These are phyloP conservation scores for Prenolepis imparis DNA, from an alignment of 2,888 invertebrate genomes.

Conservation along the genomic window DNA sequence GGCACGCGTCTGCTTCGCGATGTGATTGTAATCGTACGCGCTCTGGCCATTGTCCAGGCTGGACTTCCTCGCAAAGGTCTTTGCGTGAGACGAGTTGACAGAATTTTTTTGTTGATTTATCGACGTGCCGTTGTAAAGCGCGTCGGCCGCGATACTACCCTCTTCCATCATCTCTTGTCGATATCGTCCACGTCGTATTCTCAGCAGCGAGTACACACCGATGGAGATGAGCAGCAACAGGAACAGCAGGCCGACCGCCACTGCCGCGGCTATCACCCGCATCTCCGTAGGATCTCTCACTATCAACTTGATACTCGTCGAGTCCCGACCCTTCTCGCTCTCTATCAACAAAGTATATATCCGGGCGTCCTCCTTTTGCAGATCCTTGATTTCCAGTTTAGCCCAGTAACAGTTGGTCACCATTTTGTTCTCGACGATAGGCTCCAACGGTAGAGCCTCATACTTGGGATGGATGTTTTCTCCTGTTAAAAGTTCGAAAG, in stretches of 20 bases:
- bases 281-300: conserved; percentile 84
- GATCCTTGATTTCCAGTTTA: conserved; percentile 91
- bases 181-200: conserved; percentile 80
- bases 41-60: conserved; percentile 80
- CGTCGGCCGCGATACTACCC: conserved; percentile 84
- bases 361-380: conserved; percentile 93
- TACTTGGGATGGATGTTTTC: conserved; percentile 84
- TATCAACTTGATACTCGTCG: conserved; percentile 81
- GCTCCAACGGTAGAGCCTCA: conserved; percentile 83
- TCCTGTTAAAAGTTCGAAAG: conserved; percentile 72
- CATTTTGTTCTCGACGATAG: conserved; percentile 82
- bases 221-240: conserved; percentile 80
- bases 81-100: conserved; percentile 62
- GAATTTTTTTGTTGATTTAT: conserved; percentile 64
- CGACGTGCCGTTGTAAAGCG: conserved; percentile 77
- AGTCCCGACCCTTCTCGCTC: conserved; percentile 94
- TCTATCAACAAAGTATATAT: conserved; percentile 95
- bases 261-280: conserved; percentile 82
- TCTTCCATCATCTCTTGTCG: conserved; percentile 80
- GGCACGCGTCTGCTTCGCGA: conserved; percentile 81
- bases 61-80: conserved; percentile 70
- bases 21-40: conserved; percentile 84
- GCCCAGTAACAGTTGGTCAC: conserved; percentile 92
- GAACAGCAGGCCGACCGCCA: conserved; percentile 80
- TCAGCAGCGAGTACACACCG: conserved; percentile 79